A percentile compares a stretch with the other conserved stretches of the same genome.
Conservation (phyloP, 2,113 vertebrate species). For the Turdus rufiventris region DNA sequence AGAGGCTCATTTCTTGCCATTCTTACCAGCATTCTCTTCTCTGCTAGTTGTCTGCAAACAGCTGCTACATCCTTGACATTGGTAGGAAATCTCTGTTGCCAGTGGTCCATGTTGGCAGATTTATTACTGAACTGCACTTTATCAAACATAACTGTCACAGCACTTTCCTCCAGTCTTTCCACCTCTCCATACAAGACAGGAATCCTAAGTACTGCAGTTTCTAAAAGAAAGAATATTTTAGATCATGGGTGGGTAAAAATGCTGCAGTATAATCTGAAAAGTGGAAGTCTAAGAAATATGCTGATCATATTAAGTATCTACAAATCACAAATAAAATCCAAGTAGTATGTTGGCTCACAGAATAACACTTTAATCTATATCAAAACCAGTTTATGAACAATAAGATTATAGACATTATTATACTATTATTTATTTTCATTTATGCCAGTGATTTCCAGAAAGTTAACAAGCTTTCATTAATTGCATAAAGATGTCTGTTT, state of each 20-base stretch:
- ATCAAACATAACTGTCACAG: constrained; percentile 87
- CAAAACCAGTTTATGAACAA: background rate
- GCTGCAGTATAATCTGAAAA: background rate
- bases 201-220: constrained; percentile 87
- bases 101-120: constrained; percentile 88
- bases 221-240: constrained; percentile 59
- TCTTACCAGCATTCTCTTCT: constrained; percentile 85
- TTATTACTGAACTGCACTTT: constrained; percentile 86
- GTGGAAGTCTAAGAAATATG: background rate
- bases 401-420: background rate
- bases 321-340: background rate
- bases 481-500: background rate
- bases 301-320: background rate
- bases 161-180: constrained; percentile 88
- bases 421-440: background rate
- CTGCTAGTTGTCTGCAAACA: constrained; percentile 87
- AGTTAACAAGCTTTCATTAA: background rate
- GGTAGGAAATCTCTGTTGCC: constrained; percentile 89
- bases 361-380: background rate
- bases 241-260: background rate
- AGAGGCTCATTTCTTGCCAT: background rate
- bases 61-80: constrained; percentile 85
- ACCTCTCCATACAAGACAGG: constrained; percentile 91
- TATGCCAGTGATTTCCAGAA: background rate
- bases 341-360: background rate